Evolutionary conservation across 2,113 vertebrate genomes (phyloP).

Genomic region (Eretmochelys imbricata): DNA sequence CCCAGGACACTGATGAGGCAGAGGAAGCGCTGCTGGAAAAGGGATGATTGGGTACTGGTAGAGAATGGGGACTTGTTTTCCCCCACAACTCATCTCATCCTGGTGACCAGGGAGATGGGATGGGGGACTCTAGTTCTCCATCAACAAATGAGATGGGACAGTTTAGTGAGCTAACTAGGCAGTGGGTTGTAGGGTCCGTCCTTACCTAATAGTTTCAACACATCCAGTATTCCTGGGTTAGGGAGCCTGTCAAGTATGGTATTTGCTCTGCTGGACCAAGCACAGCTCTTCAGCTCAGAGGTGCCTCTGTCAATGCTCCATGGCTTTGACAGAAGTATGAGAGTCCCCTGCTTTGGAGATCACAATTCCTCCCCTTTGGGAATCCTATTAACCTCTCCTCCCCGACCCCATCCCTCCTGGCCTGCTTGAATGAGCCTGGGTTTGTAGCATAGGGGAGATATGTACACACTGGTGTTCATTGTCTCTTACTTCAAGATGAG

Average conservation of each 20-base stretch:
- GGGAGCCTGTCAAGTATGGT: not conserved
- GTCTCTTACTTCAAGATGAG: not conserved
- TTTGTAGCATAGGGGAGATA: not conserved
- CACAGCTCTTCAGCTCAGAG: not conserved
- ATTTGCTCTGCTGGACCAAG: not conserved
- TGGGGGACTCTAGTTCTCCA: not conserved
- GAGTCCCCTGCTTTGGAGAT: not conserved
- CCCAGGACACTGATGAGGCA: not conserved
- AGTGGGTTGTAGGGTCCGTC: not conserved
- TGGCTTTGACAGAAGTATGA: not conserved
- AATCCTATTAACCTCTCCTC: not conserved
- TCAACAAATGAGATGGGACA: not conserved
- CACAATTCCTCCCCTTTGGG: not conserved
- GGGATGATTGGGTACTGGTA: not conserved
- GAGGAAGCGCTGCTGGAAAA: not conserved
- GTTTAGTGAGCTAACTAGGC: not conserved
- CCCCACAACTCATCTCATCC: not conserved
- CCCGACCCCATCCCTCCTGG: too few species aligned
- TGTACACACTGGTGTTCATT: not conserved
- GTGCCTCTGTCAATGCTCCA: not conserved
- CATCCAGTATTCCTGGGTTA: not conserved
- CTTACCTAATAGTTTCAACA: not conserved
- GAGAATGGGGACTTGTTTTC: not conserved
- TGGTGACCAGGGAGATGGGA: not conserved
- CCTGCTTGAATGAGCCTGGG: not conserved